Evolutionary conservation across 2,888 invertebrate genomes (phyloP), one percentile per base, ranked within the genome.

Genomic region (Iselma pallidipennis): DNA sequence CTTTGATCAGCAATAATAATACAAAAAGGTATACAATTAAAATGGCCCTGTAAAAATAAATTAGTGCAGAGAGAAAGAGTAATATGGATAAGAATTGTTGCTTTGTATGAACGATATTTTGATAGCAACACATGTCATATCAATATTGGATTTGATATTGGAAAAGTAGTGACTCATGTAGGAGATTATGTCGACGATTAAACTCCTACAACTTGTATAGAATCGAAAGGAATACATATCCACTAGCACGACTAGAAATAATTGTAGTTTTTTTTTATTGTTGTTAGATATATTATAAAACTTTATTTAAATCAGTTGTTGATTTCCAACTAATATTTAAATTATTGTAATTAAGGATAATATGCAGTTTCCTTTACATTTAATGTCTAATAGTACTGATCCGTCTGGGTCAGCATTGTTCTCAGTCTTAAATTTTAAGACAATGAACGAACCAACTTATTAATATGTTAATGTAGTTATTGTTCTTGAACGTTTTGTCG

Each of bases 401-500:
- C 45, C 48, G 56, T 59, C 56, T 59, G 28, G 51, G 33, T 58
- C 49, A 55, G 65, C 59, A 70, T 70, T 70, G 70, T 70, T 70
- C 61, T 61, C 51, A 57, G 54, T 60, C 54, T 50, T 59, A 62
- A 59, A 59, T 42, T 59, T 66, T 65, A 65, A 66, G 66, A 68
- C 69, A 68, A 65, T 68, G 62, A 66, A 60, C 45, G 21, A 21
- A 63, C n/a, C n/a, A n/a, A n/a, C 56, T 63, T 60, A 61, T 63
- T 56, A 45, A 45, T 45, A 45, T 45, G 45, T 45, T 45, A 45
- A 45, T 45, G 4, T 45, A 10, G 45, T 45, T 45, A 45, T 45
- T 45, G 45, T 45, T 45, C 45, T 45, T 45, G 1, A 21, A 45
- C 37, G 5, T 16, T 33, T 45, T 45, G 45, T 45, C 45, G 45